phyloP scores from a whole-genome alignment of 2,888 invertebrate species.

The Cryptocheilus praepositus region DNA sequence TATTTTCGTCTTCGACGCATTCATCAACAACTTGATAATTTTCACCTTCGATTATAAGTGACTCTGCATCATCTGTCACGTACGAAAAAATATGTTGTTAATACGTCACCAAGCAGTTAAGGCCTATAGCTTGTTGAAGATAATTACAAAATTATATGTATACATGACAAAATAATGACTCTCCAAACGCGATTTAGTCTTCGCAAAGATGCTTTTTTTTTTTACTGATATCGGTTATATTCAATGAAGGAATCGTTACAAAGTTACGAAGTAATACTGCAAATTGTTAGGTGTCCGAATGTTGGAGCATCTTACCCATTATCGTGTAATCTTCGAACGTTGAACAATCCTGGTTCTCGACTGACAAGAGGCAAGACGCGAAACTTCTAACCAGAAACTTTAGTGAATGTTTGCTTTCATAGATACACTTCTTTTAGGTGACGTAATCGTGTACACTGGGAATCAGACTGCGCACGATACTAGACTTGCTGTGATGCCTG shows the following conservation, averaged over 20 bases:
- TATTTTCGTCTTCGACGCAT: slow-evolving; percentile 57
- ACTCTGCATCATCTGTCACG: slow-evolving; percentile 54
- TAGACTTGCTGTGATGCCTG: background rate
- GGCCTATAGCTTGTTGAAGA: background rate
- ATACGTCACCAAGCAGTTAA: background rate
- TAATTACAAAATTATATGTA: too few relatives aligned
- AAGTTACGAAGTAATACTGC: background rate
- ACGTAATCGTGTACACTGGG: background rate
- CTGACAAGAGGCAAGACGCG: background rate
- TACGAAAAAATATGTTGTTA: background rate
- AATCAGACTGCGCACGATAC: too few relatives aligned
- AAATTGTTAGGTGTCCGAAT: background rate
- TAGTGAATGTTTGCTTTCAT: background rate
- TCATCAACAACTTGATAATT: slow-evolving; percentile 67
- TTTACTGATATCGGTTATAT: too few relatives aligned
- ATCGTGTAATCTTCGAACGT: slow-evolving; percentile 14
- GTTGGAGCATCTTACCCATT: slow-evolving; percentile 36
- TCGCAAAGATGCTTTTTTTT: too few relatives aligned
- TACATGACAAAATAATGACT: too few relatives aligned
- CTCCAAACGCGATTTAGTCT: too few relatives aligned
- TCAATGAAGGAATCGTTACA: too few relatives aligned
- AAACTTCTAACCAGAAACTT: background rate
- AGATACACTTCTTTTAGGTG: background rate
- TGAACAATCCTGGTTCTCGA: slow-evolving; percentile 4
- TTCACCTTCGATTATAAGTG: slow-evolving; percentile 61